Evolutionary conservation across 2,888 invertebrate genomes (phyloP).

Genomic region (Cryptocephalus moraei): DNA sequence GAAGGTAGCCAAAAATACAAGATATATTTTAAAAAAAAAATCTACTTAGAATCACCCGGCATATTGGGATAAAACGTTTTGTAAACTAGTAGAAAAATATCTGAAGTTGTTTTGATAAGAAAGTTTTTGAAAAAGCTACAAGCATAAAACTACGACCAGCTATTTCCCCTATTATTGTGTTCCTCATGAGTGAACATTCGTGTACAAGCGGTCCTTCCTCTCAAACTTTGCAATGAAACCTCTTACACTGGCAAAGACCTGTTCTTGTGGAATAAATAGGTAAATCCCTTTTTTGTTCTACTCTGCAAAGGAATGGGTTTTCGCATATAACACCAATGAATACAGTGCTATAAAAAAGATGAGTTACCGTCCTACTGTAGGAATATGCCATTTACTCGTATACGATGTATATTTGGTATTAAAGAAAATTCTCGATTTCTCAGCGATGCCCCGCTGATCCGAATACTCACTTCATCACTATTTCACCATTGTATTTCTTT

Average conservation of each 20-base stretch:
- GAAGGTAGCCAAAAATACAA: too few species aligned
- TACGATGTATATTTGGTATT: too few species aligned
- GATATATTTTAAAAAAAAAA: too few species aligned
- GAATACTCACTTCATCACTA: too few species aligned
- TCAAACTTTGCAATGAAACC: constrained; percentile 23
- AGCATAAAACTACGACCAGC: constrained; percentile 9
- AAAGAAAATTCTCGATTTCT: too few species aligned
- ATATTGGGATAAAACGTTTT: too few species aligned
- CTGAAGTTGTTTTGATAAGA: not conserved
- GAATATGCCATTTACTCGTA: not conserved
- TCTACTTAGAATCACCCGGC: too few species aligned
- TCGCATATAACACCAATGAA: constrained; percentile 5
- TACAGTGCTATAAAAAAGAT: constrained; percentile 1
- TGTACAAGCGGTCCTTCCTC: constrained; percentile 17
- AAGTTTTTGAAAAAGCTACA: constrained; percentile 6
- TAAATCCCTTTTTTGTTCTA: constrained; percentile 16
- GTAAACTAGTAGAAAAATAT: not conserved
- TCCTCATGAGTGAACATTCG: constrained; percentile 21
- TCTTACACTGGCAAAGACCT: constrained; percentile 18
- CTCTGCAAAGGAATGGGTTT: constrained; percentile 7
- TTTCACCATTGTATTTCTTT: too few species aligned
- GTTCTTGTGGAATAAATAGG: constrained; percentile 23
- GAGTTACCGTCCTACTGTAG: not conserved
- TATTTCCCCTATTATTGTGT: constrained; percentile 18
- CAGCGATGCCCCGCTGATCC: too few species aligned